These are phyloP conservation scores for Cirrhinus molitorella DNA, from an alignment of 2,797 vertebrate genomes.

Conservation along the genomic window DNA sequence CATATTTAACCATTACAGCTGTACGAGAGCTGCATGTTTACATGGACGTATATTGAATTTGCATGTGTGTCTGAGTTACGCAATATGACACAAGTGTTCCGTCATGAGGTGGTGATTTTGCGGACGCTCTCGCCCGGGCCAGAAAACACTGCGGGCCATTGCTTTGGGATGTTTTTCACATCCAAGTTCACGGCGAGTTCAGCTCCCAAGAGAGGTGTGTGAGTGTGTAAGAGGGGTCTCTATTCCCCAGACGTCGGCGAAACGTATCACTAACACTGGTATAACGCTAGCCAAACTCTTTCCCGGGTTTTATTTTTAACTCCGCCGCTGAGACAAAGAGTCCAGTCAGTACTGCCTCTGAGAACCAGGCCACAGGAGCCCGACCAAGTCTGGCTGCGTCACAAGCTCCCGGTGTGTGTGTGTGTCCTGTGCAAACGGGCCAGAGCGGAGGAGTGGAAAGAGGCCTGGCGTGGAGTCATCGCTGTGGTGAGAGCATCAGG, in stretches of 20 bases:
- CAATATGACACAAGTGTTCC: constrained; percentile 59
- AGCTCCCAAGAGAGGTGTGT: constrained; percentile 50
- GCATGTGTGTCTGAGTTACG: constrained; percentile 42
- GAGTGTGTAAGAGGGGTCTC: constrained; percentile 58
- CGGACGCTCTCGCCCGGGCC: constrained; percentile 49
- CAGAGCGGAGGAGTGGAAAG: constrained; percentile 59
- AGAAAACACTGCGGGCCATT: constrained; percentile 48
- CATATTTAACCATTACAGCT: not conserved
- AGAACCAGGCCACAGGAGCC: constrained; percentile 68
- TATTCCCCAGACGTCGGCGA: constrained; percentile 60
- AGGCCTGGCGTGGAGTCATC: constrained; percentile 51
- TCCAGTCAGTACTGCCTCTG: constrained; percentile 67
- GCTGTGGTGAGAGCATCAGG: constrained; percentile 59
- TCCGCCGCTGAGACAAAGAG: constrained; percentile 66
- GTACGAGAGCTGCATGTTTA: constrained; percentile 13
- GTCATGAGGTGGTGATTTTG: constrained; percentile 57
- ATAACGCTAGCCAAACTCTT: constrained; percentile 59
- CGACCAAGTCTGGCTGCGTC: constrained; percentile 67
- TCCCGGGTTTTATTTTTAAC: constrained; percentile 70
- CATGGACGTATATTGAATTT: constrained; percentile 29
- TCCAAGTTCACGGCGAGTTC: constrained; percentile 60
- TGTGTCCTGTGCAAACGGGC: constrained; percentile 46
- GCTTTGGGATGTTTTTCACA: constrained; percentile 57
- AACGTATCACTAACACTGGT: constrained; percentile 60
- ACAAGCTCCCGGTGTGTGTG: constrained; percentile 53